Evolutionary conservation across 2,888 invertebrate genomes (phyloP).

Genomic region (Smittia aterrima): DNA sequence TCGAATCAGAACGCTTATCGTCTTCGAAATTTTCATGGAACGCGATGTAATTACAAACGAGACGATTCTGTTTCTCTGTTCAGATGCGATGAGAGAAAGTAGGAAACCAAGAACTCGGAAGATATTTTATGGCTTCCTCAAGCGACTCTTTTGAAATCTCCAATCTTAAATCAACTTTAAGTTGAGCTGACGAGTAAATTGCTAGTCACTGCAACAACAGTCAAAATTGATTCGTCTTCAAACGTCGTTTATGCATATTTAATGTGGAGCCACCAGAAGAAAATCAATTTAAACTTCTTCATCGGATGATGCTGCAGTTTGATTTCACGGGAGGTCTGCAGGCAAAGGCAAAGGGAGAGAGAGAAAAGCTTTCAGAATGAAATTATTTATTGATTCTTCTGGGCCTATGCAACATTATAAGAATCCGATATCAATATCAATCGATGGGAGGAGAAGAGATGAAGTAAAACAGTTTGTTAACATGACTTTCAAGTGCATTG

Average conservation of each 20-base stretch:
- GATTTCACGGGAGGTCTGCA: conserved; percentile 37
- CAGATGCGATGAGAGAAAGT: too few relatives aligned
- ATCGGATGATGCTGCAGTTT: background rate
- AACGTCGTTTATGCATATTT: background rate
- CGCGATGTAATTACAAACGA: background rate
- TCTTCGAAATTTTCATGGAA: background rate
- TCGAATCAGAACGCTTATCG: conserved; percentile 16
- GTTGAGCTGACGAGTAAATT: too few relatives aligned
- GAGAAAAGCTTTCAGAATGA: background rate
- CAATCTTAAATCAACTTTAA: too few relatives aligned
- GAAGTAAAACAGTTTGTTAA: background rate
- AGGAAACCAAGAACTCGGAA: too few relatives aligned
- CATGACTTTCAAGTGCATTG: background rate
- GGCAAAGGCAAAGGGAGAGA: background rate
- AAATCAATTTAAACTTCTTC: conserved; percentile 24
- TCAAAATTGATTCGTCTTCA: conserved; percentile 14
- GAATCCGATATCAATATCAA: conserved; percentile 21
- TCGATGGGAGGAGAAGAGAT: conserved; percentile 1
- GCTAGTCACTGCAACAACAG: background rate
- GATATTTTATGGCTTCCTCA: too few relatives aligned
- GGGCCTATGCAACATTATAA: background rate
- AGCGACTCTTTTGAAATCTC: too few relatives aligned
- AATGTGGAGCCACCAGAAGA: background rate
- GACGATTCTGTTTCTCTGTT: too few relatives aligned
- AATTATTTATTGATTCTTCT: conserved; percentile 32